Evolutionary conservation across 2,888 invertebrate species (phyloP).

Genomic region (Dryadula phaetusa): DNA sequence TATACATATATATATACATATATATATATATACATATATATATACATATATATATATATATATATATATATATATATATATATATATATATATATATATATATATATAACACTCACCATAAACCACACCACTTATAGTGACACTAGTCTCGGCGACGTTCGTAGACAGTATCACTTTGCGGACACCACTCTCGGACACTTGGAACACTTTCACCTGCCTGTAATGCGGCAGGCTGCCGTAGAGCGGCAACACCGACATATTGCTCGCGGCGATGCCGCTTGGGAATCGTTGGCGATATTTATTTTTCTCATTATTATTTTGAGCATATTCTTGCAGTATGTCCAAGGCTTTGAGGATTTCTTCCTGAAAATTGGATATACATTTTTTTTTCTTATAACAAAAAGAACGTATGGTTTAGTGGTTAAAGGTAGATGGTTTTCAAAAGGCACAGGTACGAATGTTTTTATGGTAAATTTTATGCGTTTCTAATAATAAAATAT

Average conservation of each 20-base stretch:
- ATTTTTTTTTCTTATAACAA: no score
- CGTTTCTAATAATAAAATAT: no score
- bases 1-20: no score
- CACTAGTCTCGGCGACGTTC: slow-evolving; percentile 98
- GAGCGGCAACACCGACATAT: slow-evolving; percentile 92
- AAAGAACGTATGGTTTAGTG: no score
- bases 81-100: not conserved
- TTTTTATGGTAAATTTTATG: no score
- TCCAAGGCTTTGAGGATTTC: slow-evolving; percentile 93
- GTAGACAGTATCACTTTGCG: slow-evolving; percentile 97
- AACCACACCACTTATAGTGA: slow-evolving; percentile 96
- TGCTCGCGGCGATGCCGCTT: slow-evolving; percentile 64
- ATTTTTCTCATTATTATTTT: slow-evolving; percentile 73
- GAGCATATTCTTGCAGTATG: slow-evolving; percentile 85
- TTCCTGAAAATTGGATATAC: slow-evolving; percentile 85
- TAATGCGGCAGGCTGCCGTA: slow-evolving; percentile 92
- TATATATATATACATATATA: no score
- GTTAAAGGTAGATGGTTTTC: no score
- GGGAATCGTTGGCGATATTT: slow-evolving; percentile 72
- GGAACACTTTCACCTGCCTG: slow-evolving; percentile 87
- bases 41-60: no score
- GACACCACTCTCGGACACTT: slow-evolving; percentile 86
- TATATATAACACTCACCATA: slow-evolving; percentile 86
- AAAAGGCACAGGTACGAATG: no score
- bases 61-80: no score